Conservation (phyloP, 2,888 invertebrate genomes). For the Eugnorisma glareosa region DNA sequence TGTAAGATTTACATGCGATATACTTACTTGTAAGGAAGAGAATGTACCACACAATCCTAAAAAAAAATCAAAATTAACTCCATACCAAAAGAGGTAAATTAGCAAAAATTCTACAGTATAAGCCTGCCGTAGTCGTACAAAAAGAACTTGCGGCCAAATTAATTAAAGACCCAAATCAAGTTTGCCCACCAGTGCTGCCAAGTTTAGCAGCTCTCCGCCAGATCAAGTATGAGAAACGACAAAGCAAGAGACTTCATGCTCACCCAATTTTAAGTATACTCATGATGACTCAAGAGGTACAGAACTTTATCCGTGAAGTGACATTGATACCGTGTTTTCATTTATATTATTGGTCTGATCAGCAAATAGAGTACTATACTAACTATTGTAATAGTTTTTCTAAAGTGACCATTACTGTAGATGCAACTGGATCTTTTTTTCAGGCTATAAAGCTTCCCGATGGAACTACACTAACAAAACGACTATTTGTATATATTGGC, state of each 20-base stretch:
- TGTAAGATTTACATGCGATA: conserved; percentile 50
- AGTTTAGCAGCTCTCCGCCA: conserved; percentile 51
- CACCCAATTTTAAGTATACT: conserved; percentile 56
- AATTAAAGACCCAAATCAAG: conserved; percentile 51
- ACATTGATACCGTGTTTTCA: conserved; percentile 55
- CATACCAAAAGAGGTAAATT: conserved; percentile 54
- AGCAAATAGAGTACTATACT: conserved; percentile 58
- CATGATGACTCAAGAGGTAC: conserved; percentile 50
- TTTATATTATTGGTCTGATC: conserved; percentile 59
- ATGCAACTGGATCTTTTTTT: conserved; percentile 60
- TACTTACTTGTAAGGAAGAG: conserved; percentile 48
- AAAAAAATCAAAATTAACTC: conserved; percentile 55
- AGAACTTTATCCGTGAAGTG: conserved; percentile 57
- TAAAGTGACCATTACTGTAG: conserved; percentile 57
- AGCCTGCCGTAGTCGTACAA: conserved; percentile 48
- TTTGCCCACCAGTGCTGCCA: conserved; percentile 55
- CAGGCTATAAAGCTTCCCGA: conserved; percentile 50
- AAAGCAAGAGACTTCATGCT: conserved; percentile 52
- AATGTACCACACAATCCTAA: conserved; percentile 56
- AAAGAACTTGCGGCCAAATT: conserved; percentile 54
- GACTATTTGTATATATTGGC: conserved; percentile 52
- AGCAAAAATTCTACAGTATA: conserved; percentile 54
- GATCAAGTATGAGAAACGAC: conserved; percentile 56
- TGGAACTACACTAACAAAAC: conserved; percentile 45
- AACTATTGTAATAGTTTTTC: conserved; percentile 47